A percentile compares a stretch with the other conserved stretches of the same genome.
These are phyloP conservation scores for Chloroceryle amazona DNA, from an alignment of 2,797 vertebrate species.

Conservation along the genomic window DNA sequence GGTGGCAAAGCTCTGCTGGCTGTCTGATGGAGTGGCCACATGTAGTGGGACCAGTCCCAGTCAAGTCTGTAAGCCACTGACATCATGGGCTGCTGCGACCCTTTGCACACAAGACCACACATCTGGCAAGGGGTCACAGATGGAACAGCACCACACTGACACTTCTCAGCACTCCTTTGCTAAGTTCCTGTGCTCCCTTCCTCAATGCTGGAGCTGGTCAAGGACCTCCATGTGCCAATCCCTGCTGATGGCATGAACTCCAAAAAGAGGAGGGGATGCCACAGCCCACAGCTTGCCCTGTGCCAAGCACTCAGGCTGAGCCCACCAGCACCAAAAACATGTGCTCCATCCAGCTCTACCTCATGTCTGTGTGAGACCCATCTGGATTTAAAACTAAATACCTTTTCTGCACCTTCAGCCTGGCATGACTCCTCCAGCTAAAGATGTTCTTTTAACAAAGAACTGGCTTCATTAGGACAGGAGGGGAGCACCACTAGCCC, in stretches of 20 bases:
- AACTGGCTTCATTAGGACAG: neutral
- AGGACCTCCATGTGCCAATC: neutral
- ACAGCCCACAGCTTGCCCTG: neutral
- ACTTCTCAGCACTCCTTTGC: neutral
- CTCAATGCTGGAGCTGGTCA: neutral
- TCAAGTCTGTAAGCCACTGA: accelerated
- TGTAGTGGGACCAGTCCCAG: neutral
- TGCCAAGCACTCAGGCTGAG: neutral
- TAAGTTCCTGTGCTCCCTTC: neutral
- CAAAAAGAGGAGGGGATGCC: neutral
- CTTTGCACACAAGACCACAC: accelerated
- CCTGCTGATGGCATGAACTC: accelerated
- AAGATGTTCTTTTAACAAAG: neutral
- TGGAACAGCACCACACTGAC: accelerated
- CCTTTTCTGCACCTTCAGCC: neutral
- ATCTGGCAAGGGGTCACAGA: neutral
- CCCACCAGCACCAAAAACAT: neutral
- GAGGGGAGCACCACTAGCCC: neutral
- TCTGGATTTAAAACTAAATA: neutral
- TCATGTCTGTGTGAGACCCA: neutral
- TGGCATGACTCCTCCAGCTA: neutral
- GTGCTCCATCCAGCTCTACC: accelerated
- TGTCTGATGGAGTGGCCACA: neutral
- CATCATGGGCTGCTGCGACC: accelerated
- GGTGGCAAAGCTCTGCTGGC: neutral